Evolutionary conservation across 1,140 invertebrate species (phyloP), one percentile per base, ranked within the genome.

Genomic region (Heliconius congener): DNA sequence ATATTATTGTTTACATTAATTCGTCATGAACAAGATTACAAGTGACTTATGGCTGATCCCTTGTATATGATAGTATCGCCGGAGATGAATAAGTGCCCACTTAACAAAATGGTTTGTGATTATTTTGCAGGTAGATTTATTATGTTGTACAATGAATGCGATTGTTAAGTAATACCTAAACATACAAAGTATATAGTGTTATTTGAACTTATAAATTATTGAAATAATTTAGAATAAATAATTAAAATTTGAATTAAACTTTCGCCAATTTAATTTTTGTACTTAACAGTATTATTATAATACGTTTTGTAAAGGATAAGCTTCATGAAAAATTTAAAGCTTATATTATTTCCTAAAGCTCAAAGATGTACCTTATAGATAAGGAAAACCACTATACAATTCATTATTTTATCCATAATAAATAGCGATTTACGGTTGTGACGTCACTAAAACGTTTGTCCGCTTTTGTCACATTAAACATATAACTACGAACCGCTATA

Each of bases 361-460:
- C n/a, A 30, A 71, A 78, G 55, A 23, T 4, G 57, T 52, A 75
- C 37, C 8, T 46, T 72, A 74, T 27, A 71, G 30, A 77, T 73
- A 76, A 85, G 86, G 84, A 87, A 86, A 87, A 88, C 84, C 84
- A 73, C 80, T 71, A 81, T 76, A 83, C 83, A 80, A 85, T 80
- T 86, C 79, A 86, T 84, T 81, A 83, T 83, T 71, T 81, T 76
- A 73, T 73, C 79, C 78, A 79, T 78, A 83, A 83, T 85, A 84
- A 85, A 89, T 83, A 79, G 75, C 78, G 73, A 77, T 84, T 87
- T 85, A 86, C 55, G 82, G 80, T 79, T 76, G 72, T 86, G 82
- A 82, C 81, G 81, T 84, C 82, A 86, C 70, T 18, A 50, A 73
- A 81, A 80, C 77, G 73, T 78, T 71, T 71, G 70, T 82, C 73